Base-by-base conservation (phyloP, 1,140 invertebrate species). In the Carposina sasakii region DNA sequence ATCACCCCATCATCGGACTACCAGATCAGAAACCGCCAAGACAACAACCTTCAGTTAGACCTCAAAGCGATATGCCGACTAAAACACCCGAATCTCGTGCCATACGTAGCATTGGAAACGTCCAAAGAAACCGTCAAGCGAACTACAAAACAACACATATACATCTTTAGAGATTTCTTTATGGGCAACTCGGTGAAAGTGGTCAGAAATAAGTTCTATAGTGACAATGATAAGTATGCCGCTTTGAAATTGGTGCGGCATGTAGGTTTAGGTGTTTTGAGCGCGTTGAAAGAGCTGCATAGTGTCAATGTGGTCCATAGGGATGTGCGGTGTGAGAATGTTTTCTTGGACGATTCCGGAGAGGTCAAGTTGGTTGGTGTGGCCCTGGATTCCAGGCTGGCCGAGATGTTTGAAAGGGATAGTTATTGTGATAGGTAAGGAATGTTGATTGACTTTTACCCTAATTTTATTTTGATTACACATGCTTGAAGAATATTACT, bases 71-170 rank as follows among this genome's bases (percentile, higher is more conserved):
- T 94, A 22, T 81, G 88, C 19, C 88, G 88, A 63, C 67, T 94
- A 1, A 85, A 88, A 63, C 91, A 94, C 74, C 63, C 76, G 6
- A 90, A 92, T 69, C 75, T 95, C 15, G 85, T 91, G 10, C 88
- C 90, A 52, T 94, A 93, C 81, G 71, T 90, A 24, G 90, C 90
- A 36, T 89, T 94, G 72, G 89, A 89, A 65, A 88, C 88, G 58
- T 49, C 81, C 2, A 71, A 64, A 48, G 76, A 82, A 43, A 86
- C 89, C 16, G 83, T 76, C 33, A 87, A 89, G 41, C 85, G 82
- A 60, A 73, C 87, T 41, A 63, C 82, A 2, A 63, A 55, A 40
- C 68, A 69, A 10, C 54, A 50, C 4, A 78, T 91, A 23, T 87
- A 89, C 59, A 79, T 91, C 47, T 81, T 91, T 31, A 85, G 90